Base-by-base conservation (phyloP, 2,888 invertebrate genomes). In the Anarsia innoxiella region DNA sequence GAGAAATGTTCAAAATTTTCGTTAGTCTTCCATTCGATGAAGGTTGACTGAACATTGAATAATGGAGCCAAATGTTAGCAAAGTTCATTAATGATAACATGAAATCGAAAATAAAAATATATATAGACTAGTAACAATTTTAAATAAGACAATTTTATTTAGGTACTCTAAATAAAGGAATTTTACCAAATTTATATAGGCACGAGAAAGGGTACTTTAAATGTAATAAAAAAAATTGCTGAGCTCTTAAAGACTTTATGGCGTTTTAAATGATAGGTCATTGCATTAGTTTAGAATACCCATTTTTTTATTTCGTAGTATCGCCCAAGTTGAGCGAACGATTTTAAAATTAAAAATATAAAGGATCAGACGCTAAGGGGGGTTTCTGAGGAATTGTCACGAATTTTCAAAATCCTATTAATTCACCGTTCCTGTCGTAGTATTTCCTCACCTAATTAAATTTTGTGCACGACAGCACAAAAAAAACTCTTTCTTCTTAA, bases 21-120 rank as follows among this genome's bases (percentile, higher is more conserved):
- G 64, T 74, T 71, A 65, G 80, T 83, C 80, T 83, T 83, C 82
- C 82, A 80, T 52, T 46, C 45, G 37, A 56, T 51, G 74, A 62
- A 70, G 77, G 73, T 78, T 65, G 78, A 75, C 76, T 78, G 74
- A 72, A n/a, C n/a, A n/a, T n/a, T n/a, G n/a, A n/a, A 59, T 52
- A 48, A 49, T 47, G 60, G 66, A 71, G 74, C 72, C 75, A 72
- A 77, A 73, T 48, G 49, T 49, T 57, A 67, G 51, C 57, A 36
- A 57, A 57, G 68, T 72, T 74, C 72, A 73, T 67, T 71, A 74
- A 62, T 58, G 46, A 67, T n/a, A 63, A 73, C 42, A 53, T 49
- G 43, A 51, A 64, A 65, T 54, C 56, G 63, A 64, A 57, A 46
- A 57, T 53, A 55, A 48, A 51, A 56, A 59, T 47, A 43, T 48